Conservation (phyloP, 2,113 vertebrate genomes). For the Cervus canadensis region DNA sequence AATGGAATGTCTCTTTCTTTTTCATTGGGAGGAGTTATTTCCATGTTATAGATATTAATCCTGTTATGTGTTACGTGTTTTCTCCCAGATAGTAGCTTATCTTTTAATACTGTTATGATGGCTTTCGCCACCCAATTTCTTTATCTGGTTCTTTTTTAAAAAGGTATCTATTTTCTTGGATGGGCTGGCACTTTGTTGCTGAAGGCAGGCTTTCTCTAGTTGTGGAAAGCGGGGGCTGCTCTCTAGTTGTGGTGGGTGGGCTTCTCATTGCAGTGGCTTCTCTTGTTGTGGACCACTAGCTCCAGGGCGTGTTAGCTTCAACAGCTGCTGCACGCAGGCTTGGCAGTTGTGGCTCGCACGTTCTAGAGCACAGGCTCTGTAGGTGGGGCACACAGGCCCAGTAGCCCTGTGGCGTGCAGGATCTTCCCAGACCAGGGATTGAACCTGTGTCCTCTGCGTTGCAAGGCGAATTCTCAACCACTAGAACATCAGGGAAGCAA, state of each 20-base stretch:
- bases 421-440: neutral
- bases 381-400: neutral
- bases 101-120: neutral
- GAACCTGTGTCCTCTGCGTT: neutral
- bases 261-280: neutral
- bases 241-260: neutral
- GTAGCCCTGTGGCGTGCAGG: neutral
- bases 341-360: neutral
- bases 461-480: neutral
- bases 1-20: neutral
- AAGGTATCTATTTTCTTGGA: neutral
- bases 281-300: neutral
- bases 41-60: neutral
- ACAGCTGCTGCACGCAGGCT: neutral
- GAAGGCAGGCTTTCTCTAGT: neutral
- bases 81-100: neutral
- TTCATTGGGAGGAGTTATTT: neutral
- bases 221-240: neutral
- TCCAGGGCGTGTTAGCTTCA: accelerated
- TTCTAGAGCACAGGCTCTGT: neutral
- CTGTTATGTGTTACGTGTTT: neutral
- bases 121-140: neutral
- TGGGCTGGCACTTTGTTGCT: neutral
- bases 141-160: neutral
- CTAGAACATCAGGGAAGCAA: neutral